Evolutionary conservation across 2,113 vertebrate species (phyloP).

Genomic region (Empidonax traillii): DNA sequence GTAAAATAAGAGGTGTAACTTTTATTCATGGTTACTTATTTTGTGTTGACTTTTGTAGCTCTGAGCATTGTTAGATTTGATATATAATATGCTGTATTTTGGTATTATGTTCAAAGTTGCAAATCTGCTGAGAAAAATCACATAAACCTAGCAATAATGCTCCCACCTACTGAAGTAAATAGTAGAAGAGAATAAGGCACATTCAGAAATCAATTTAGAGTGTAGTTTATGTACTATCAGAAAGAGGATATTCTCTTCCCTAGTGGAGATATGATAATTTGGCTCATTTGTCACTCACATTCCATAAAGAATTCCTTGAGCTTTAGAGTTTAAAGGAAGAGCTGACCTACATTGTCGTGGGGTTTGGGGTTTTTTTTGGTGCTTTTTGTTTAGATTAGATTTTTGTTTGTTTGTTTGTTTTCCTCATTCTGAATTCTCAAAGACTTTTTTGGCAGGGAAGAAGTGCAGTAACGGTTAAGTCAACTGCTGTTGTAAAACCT

Average conservation of each 20-base stretch:
- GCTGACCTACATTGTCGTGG: background rate
- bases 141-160: background rate
- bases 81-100: background rate
- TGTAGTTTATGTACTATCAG: background rate
- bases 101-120: background rate
- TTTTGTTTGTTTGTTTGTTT: background rate
- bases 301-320: background rate
- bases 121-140: slow-evolving; percentile 1
- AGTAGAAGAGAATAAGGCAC: background rate
- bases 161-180: background rate
- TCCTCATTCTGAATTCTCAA: background rate
- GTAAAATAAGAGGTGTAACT: background rate
- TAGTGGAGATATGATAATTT: background rate
- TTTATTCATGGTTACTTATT: background rate
- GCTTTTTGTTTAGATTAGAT: background rate
- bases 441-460: background rate
- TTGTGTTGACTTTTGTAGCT: background rate
- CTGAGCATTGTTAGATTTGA: background rate
- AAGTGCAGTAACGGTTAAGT: background rate
- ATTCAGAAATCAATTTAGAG: background rate
- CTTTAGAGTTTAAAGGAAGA: background rate
- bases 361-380: background rate
- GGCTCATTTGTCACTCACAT: background rate
- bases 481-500: background rate
- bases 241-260: background rate